Evolutionary conservation across 2,888 invertebrate genomes (phyloP).

Genomic region (Diadegma fenestrale): DNA sequence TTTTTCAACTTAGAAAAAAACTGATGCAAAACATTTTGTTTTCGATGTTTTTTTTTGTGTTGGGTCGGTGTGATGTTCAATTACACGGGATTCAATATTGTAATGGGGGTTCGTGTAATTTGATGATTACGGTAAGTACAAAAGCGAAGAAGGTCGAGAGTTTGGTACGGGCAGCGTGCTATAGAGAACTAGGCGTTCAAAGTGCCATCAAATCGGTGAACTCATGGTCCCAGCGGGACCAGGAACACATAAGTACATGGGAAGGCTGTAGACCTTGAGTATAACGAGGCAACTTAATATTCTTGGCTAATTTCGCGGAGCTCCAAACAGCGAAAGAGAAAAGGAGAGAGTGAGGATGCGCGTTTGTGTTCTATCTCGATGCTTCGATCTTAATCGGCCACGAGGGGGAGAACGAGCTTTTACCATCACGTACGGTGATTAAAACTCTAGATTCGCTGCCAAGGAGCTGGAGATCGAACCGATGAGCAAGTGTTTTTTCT

Average conservation of each 20-base stretch:
- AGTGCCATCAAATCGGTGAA: constrained; percentile 73
- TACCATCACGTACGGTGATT: constrained; percentile 15
- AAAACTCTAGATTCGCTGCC: constrained; percentile 25
- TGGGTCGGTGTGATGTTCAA: background rate
- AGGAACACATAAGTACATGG: constrained; percentile 18
- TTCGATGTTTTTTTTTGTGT: background rate
- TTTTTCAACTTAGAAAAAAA: no score
- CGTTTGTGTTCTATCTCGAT: constrained; percentile 52
- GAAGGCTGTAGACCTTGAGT: constrained; percentile 61
- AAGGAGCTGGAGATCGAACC: background rate
- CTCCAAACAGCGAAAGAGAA: constrained; percentile 1
- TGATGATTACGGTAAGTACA: constrained; percentile 51
- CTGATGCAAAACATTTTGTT: no score
- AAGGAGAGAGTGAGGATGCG: background rate
- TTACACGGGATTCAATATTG: background rate
- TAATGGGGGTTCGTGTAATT: constrained; percentile 69
- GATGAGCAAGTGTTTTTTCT: background rate
- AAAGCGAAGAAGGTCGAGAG: constrained; percentile 22
- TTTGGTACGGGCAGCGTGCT: constrained; percentile 63
- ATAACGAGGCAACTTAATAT: constrained; percentile 75
- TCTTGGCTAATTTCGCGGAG: constrained; percentile 74
- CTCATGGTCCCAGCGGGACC: constrained; percentile 32
- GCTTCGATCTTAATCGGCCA: constrained; percentile 62
- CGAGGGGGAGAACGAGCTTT: constrained; percentile 45
- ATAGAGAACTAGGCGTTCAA: constrained; percentile 72